Conservation (phyloP, 2,888 invertebrate species). For the Actias luna region DNA sequence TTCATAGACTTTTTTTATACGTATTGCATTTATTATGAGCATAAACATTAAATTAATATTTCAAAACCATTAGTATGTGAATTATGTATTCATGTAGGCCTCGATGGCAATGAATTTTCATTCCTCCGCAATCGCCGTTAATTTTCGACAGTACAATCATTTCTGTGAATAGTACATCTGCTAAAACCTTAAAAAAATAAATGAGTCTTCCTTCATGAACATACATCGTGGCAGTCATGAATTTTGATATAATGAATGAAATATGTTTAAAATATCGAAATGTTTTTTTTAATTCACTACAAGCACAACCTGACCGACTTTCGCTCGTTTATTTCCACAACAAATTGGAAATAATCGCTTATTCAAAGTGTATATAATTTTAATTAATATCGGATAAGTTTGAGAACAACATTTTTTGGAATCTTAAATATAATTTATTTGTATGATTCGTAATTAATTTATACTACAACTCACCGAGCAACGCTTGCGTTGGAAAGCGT, state of each 20-base stretch:
- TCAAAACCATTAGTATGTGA: too few species aligned
- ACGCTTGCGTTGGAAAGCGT: slow-evolving; percentile 39
- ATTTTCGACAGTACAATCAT: too few species aligned
- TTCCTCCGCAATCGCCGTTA: too few species aligned
- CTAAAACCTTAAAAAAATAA: neutral
- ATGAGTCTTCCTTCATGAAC: neutral
- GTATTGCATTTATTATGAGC: too few species aligned
- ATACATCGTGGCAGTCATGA: neutral
- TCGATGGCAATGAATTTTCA: too few species aligned
- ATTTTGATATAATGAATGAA: neutral
- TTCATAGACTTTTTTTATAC: too few species aligned
- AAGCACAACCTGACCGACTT: slow-evolving; percentile 12
- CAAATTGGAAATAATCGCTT: slow-evolving; percentile 4
- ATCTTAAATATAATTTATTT: neutral
- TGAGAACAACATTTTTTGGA: neutral
- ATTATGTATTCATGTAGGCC: too few species aligned
- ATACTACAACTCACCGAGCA: slow-evolving; percentile 15
- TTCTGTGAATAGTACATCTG: too few species aligned
- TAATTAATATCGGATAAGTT: neutral
- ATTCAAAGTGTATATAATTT: neutral
- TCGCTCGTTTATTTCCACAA: slow-evolving; percentile 20
- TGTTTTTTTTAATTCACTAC: neutral
- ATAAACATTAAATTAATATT: too few species aligned
- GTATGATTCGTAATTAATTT: neutral
- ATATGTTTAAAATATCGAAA: neutral